Percentiles rank a stretch among this genome's conserved stretches.
Evolutionary conservation across 2,888 invertebrate species (phyloP).

Genomic region (Pantelozetes paolii): DNA sequence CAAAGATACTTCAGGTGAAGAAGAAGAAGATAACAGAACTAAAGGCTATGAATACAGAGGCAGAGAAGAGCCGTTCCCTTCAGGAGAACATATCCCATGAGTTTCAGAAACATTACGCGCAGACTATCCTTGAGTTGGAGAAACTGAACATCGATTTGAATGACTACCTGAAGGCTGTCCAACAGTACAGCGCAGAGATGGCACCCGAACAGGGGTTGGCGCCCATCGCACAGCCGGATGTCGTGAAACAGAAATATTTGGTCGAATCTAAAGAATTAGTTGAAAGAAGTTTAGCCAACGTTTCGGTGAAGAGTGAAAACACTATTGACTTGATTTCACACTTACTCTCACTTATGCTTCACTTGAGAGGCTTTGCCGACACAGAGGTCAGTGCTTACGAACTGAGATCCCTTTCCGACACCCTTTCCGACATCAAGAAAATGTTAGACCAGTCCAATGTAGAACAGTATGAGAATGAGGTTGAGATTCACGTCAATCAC

Average conservation of each 20-base stretch:
- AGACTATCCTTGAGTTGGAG: conserved; percentile 77
- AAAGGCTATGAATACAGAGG: conserved; percentile 81
- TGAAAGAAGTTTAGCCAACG: conserved; percentile 54
- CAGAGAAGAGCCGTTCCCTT: conserved; percentile 65
- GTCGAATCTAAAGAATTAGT: conserved; percentile 79
- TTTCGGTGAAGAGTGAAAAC: conserved; percentile 51
- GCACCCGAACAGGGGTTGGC: conserved; percentile 77
- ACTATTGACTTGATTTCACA: conserved; percentile 75
- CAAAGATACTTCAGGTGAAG: conserved; percentile 77
- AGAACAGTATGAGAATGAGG: conserved; percentile 64
- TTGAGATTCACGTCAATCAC: conserved; percentile 86
- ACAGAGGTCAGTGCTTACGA: conserved; percentile 72
- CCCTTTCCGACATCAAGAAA: conserved; percentile 80
- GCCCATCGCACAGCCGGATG: conserved; percentile 81
- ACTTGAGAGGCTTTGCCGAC: conserved; percentile 61
- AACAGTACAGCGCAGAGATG: conserved; percentile 75
- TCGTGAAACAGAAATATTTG: conserved; percentile 77
- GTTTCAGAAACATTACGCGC: conserved; percentile 85
- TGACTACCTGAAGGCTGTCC: conserved; percentile 76
- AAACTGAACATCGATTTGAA: conserved; percentile 83
- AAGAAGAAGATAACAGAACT: conserved; percentile 72
- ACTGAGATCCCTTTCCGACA: conserved; percentile 80
- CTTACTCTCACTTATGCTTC: conserved; percentile 81
- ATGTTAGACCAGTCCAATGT: conserved; percentile 71
- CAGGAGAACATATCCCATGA: conserved; percentile 74